Conservation (phyloP, 1,140 invertebrate species). For the Listronotus bonariensis region DNA sequence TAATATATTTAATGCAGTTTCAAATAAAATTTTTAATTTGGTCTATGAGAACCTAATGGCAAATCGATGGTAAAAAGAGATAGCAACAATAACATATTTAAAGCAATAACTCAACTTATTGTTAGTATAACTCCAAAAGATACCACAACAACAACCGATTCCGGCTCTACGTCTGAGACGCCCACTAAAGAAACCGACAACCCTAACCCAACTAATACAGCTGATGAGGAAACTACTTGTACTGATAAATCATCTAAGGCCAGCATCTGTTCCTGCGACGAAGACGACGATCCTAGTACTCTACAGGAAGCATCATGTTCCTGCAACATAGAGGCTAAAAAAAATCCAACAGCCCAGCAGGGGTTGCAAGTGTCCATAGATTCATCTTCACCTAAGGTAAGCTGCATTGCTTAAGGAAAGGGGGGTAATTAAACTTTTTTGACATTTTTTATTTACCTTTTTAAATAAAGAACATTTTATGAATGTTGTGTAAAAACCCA, state of each 20-base stretch:
- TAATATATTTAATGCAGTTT: no score
- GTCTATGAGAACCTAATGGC: no score
- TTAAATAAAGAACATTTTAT: no score
- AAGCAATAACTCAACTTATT: neutral
- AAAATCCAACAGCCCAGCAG: constrained; percentile 1
- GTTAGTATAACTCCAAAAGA: constrained; percentile 12
- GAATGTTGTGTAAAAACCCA: no score
- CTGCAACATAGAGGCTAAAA: neutral
- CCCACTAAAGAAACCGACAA: constrained; percentile 11
- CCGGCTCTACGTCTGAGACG: constrained; percentile 1
- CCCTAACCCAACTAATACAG: constrained; percentile 1
- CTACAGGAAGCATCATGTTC: constrained; percentile 15
- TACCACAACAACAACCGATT: neutral
- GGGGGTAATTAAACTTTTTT: no score
- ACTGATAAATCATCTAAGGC: constrained; percentile 15
- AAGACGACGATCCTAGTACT: constrained; percentile 18
- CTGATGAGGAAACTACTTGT: neutral
- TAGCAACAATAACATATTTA: no score
- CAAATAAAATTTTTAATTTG: no score
- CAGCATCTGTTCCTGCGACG: constrained; percentile 17
- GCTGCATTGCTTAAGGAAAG: no score
- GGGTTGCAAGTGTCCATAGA: constrained; percentile 21
- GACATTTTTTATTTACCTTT: no score
- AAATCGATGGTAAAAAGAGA: no score
- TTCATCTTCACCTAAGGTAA: constrained; percentile 11